Evolutionary conservation across 2,797 vertebrate genomes (phyloP).

Genomic region (Trachops cirrhosus): DNA sequence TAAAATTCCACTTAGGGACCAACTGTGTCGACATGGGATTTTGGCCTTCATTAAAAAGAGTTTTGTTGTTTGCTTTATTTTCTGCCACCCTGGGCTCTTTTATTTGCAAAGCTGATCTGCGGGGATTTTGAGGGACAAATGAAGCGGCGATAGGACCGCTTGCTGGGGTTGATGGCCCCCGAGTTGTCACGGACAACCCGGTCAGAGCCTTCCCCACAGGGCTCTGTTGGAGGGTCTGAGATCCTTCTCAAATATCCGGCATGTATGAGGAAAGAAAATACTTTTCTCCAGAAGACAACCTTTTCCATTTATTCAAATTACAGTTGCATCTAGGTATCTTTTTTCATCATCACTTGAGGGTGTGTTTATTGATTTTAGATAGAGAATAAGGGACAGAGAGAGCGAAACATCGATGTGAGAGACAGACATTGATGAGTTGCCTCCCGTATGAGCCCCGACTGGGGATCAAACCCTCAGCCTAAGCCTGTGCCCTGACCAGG

Average conservation of each 20-base stretch:
- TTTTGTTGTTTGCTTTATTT: constrained; percentile 45
- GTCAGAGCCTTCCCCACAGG: neutral
- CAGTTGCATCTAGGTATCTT: neutral
- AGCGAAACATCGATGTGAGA: neutral
- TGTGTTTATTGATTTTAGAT: neutral
- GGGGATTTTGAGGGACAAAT: neutral
- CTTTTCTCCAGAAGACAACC: neutral
- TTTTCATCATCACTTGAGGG: neutral
- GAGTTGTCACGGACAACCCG: neutral
- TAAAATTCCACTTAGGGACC: constrained; percentile 59
- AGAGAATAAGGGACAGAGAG: neutral
- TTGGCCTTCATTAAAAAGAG: constrained; percentile 40
- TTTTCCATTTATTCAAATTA: neutral
- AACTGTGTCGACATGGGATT: neutral
- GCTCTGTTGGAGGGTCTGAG: neutral
- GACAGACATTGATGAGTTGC: too few relatives aligned
- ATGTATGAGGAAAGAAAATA: neutral
- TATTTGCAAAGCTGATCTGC: neutral
- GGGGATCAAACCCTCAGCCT: too few relatives aligned
- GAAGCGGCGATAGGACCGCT: accelerated
- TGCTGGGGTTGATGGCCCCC: neutral
- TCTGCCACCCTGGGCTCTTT: neutral
- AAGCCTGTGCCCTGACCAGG: neutral
- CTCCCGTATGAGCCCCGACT: too few relatives aligned
- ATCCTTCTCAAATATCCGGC: neutral